Evolutionary conservation across 2,797 vertebrate species (phyloP), one percentile per base, ranked within the genome.

Genomic region (Cyprinella venusta): DNA sequence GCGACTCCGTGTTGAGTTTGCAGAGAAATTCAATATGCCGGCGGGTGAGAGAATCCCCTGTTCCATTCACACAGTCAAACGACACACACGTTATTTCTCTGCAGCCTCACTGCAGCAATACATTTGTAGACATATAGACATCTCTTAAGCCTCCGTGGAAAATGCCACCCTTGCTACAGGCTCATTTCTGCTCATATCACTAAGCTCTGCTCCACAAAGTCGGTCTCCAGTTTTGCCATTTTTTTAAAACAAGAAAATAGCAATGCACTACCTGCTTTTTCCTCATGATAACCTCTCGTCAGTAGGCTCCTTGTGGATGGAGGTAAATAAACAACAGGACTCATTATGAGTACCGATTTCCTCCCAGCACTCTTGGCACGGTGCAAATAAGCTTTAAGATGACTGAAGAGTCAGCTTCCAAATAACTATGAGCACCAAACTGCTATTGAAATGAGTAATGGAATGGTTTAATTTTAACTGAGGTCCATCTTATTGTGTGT

Each of bases 311-410:
- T 86, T 85, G 88, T 89, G 83, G 82, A 89, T 87, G 75, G 81
- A 89, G 87, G 86, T 85, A 88, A 90, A 91, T 92, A 91, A 91
- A 93, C 91, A 94, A 92, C 87, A 87, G 88, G 77, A 82, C 87
- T 90, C 88, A 90, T 93, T 91, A 92, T 89, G 90, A 89, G 89
- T 86, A 88, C 88, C 85, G 83, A 90, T 92, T 93, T 89, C 89
- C 91, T 79, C 89, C 84, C 88, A 71, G 85, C 88, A 81, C 89
- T 61, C 68, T 45, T 77, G 80, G 89, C 90, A 92, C 87, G 86
- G 87, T 64, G 71, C 45, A 87, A 90, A 87, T 78, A 64, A 85
- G 86, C 87, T 65, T 84, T 87, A 88, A 86, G 79, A 88, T 81
- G 86, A 90, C 83, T 77, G 48, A 87, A 86, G 86, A 85, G 86